phyloP scores from a whole-genome alignment of 2,113 vertebrate species.

The Trematomus loennbergii region DNA sequence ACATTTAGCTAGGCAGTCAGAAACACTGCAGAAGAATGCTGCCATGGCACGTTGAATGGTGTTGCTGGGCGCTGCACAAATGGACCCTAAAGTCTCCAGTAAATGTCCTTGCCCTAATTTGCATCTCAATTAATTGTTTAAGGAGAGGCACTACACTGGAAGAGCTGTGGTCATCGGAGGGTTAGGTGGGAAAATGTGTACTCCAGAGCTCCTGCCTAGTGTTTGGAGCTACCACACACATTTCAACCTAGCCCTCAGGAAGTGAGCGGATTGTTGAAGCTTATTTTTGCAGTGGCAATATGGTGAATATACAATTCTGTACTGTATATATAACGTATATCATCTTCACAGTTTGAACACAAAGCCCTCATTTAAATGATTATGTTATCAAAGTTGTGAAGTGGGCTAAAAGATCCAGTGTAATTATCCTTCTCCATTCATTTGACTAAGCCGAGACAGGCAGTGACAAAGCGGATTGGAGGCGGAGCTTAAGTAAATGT shows the following conservation, averaged over 20 bases:
- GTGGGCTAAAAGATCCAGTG: too few relatives aligned
- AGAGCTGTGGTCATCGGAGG: not conserved
- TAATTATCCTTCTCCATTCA: too few relatives aligned
- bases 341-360: too few relatives aligned
- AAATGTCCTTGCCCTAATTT: constrained; percentile 49
- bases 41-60: constrained; percentile 14
- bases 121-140: constrained; percentile 55
- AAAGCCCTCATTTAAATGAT: too few relatives aligned
- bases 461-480: too few relatives aligned
- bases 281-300: too few relatives aligned
- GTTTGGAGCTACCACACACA: not conserved
- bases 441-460: too few relatives aligned
- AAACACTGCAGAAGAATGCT: not conserved
- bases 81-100: constrained; percentile 1
- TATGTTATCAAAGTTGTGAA: too few relatives aligned
- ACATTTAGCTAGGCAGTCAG: not conserved
- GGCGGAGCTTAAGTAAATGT: too few relatives aligned
- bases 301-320: too few relatives aligned
- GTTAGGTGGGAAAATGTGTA: not conserved
- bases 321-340: too few relatives aligned
- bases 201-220: not conserved
- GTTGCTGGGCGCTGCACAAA: constrained; percentile 37
- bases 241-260: not conserved
- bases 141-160: not conserved
- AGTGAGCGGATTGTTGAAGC: too few relatives aligned